Conservation (phyloP, 2,113 vertebrate genomes). For the Empidonax alnorum region DNA sequence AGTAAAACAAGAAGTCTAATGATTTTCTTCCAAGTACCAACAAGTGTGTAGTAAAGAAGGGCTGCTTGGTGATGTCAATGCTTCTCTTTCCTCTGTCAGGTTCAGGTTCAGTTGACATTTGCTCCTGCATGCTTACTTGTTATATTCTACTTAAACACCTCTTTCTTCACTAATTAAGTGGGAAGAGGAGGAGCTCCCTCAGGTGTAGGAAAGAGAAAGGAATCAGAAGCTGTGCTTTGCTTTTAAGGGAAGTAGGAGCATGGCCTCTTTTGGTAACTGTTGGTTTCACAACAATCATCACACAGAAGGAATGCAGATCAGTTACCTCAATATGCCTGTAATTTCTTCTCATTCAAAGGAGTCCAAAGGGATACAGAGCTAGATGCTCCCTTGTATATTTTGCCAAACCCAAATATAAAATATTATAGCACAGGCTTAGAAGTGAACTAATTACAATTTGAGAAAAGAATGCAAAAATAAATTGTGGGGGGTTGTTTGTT, state of each 20-base stretch:
- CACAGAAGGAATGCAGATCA: background rate
- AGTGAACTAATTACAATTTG: background rate
- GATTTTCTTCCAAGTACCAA: background rate
- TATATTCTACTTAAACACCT: background rate
- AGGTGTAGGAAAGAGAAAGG: background rate
- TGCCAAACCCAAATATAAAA: background rate
- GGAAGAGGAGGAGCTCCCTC: background rate
- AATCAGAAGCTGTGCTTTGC: background rate
- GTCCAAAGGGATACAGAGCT: background rate
- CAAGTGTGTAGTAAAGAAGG: background rate
- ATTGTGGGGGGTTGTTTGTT: background rate
- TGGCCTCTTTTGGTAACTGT: background rate
- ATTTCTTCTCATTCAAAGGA: background rate
- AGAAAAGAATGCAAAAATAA: background rate
- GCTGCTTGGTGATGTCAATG: background rate
- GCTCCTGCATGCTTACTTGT: background rate
- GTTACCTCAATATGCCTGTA: background rate
- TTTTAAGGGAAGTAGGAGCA: background rate
- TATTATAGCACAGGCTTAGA: background rate
- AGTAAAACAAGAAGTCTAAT: background rate
- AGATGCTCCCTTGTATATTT: background rate
- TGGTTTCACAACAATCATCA: background rate
- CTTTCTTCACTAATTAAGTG: background rate
- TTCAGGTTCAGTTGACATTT: background rate
- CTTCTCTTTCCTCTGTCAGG: background rate